Evolutionary conservation across 1,140 invertebrate genomes (phyloP), one percentile per base, ranked within the genome.

Genomic region (Daktulosphaira vitifoliae): DNA sequence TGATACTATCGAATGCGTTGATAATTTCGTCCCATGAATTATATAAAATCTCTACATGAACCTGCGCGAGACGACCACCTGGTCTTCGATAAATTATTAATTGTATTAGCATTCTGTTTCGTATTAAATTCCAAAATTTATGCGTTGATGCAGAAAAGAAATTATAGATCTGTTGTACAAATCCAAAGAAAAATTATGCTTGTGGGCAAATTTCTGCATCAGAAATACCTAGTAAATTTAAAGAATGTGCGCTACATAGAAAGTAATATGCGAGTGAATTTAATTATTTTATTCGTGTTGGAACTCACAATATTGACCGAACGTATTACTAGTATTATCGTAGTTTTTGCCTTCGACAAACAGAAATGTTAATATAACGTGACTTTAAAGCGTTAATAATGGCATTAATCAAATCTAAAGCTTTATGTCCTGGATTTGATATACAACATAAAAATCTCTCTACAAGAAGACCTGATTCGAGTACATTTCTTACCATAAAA

Each of bases 211-310:
- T 72, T 69, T 75, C 70, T 51, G 71, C 72, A 20, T 71, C 71
- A 70, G 68, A 68, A 59, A 69, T 66, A 20, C 67, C 68, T 65
- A 71, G 70, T 65, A 71, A 67, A 68, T 70, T 75, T 56, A 76
- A 70, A 68, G 54, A 70, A 70, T 71, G 71, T 65, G 69, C 74
- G 69, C 69, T 71, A 70, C 70, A 74, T 68, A 68, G 70, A 33
- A 69, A 67, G 67, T 51, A 74, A 50, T 56, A 20, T 22, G 71
- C 71, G 56, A 62, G 66, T 25, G 68, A n/a, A n/a, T n/a, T n/a
- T n/a, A n/a, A n/a, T n/a, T n/a, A n/a, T n/a, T n/a, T n/a, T n/a
- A n/a, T n/a, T 65, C 66, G 11, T 20, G 68, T 68, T 59, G 71
- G 72, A 26, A 73, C 33, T 15, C 72, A 16, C 38, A 48, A 51